Evolutionary conservation across 2,113 vertebrate genomes (phyloP), one percentile per base, ranked within the genome.

Genomic region (Bostrychus sinensis): DNA sequence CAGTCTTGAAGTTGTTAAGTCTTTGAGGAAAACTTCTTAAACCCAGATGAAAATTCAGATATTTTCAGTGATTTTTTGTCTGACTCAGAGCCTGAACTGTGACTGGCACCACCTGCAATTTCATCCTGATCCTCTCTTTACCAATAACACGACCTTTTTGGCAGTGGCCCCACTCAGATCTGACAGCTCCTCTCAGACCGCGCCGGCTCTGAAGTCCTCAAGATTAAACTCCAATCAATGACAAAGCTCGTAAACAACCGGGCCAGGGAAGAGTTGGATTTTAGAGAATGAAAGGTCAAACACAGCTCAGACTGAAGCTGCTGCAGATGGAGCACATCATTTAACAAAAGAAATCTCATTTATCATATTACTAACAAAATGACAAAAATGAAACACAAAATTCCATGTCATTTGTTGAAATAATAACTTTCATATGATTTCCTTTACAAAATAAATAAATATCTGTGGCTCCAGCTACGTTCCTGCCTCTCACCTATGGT

Each of bases 111-210:
- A 65, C 63, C 77, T 70, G 59, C 61, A 54, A 84, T 84, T 87
- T 83, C 74, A 75, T 78, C 81, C 34, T 56, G 72, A 75, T 55
- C 71, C 77, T 66, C 75, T 77, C 60, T 46, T 12, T 51, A 66
- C 72, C 64, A 78, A 78, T 67, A 86, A 66, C 53, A 19, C 39
- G 10, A 83, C 62, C 77, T 76, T 77, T n/a, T 73, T 55, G 64
- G 62, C 67, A 50, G 32, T n/a, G 0, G 56, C 75, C 65, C 42
- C 11, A 3, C 65, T 76, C 72, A 53, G 56, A 63, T 62, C 70
- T 71, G 75, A 74, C 68, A 66, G 58, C 30, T 65, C 73, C 70
- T 74, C 55, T 81, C 50, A 37, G 42, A 62, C 74, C 37, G 70
- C 68, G 56, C 20, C 43, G 4, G 22, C 12, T 7, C 20, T 12